phyloP scores from a whole-genome alignment of 2,113 vertebrate species.

The Gulo gulo region DNA sequence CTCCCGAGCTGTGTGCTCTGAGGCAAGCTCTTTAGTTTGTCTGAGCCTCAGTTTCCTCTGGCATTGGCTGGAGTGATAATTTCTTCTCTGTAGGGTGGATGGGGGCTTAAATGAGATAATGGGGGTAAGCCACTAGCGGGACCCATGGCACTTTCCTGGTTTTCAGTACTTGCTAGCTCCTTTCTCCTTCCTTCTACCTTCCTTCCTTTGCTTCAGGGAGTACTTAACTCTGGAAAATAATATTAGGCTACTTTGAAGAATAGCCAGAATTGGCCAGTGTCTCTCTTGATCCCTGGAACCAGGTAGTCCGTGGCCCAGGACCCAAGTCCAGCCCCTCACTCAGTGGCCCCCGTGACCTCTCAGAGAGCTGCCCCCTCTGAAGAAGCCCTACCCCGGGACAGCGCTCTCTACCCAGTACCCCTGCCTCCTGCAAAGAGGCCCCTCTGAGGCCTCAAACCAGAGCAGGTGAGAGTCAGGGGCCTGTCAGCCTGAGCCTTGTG shows the following conservation, averaged over 20 bases:
- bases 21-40: background rate
- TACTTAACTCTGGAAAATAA: background rate
- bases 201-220: background rate
- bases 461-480: background rate
- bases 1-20: background rate
- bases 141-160: rapidly evolving
- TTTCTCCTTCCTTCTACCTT: background rate
- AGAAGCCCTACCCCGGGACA: background rate
- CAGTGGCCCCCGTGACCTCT: background rate
- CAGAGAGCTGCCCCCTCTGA: background rate
- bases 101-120: background rate
- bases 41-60: background rate
- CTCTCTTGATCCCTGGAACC: background rate
- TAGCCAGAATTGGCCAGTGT: background rate
- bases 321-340: background rate
- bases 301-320: background rate
- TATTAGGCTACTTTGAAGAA: background rate
- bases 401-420: too few species aligned
- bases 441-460: background rate
- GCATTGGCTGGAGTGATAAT: too few species aligned
- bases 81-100: too few species aligned
- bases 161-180: rapidly evolving
- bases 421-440: too few species aligned
- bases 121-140: rapidly evolving
- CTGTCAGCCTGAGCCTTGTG: background rate